These are phyloP conservation scores for Artemia franciscana DNA, from an alignment of 1,140 invertebrate genomes.

Conservation along the genomic window DNA sequence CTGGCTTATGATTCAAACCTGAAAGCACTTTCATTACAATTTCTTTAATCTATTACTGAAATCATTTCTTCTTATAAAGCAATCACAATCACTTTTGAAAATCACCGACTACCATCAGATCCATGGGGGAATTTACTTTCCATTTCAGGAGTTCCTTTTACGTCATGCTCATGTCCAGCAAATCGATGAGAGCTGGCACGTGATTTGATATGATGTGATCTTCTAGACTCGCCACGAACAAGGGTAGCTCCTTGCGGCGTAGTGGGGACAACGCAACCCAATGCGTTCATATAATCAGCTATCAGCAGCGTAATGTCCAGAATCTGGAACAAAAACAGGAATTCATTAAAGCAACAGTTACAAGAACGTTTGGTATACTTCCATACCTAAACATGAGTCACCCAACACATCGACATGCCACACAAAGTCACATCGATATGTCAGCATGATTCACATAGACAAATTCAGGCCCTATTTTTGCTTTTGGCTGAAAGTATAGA, in stretches of 20 bases:
- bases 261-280: constrained; percentile 41
- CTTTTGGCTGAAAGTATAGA: too few species aligned
- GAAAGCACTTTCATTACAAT: too few species aligned
- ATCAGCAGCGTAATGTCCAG: constrained; percentile 72
- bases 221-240: constrained; percentile 44
- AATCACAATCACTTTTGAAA: too few species aligned
- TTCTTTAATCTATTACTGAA: too few species aligned
- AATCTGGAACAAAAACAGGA: constrained; percentile 32
- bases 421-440: too few species aligned
- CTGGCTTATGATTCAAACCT: too few species aligned
- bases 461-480: too few species aligned
- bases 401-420: too few species aligned
- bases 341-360: constrained; percentile 2
- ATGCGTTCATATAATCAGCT: constrained; percentile 83
- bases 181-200: neutral
- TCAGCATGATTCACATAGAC: too few species aligned
- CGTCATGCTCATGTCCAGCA: neutral
- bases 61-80: too few species aligned
- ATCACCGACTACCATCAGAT: too few species aligned
- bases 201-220: constrained; percentile 23
- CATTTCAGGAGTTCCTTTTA: neutral
- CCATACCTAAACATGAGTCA: neutral
- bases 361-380: neutral
- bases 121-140: neutral
- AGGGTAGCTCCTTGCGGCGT: constrained; percentile 57